phyloP scores from a whole-genome alignment of 2,113 vertebrate genomes.

The Hippolais icterina region DNA sequence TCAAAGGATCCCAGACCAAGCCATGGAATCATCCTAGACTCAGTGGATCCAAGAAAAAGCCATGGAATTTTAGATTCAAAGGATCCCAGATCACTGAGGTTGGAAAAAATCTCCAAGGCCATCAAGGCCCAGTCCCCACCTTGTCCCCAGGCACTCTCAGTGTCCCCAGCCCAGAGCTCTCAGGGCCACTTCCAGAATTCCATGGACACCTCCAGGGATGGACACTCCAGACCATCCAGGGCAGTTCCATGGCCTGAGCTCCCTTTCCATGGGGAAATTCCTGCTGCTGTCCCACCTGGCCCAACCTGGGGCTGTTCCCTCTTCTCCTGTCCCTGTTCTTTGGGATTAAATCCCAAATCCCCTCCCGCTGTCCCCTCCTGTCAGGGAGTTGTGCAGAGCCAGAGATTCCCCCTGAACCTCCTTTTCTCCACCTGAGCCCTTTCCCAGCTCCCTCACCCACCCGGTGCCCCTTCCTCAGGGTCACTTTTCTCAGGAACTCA shows the following conservation, averaged over 20 bases:
- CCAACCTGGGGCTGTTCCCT: not conserved
- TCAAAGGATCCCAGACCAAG: no score
- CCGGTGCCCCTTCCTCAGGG: no score
- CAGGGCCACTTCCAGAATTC: not conserved
- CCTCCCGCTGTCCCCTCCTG: not conserved
- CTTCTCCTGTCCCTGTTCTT: not conserved
- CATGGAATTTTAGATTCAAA: accelerated
- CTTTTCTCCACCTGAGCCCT: not conserved
- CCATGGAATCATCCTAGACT: no score
- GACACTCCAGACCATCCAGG: not conserved
- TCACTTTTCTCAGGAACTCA: not conserved
- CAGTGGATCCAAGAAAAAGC: no score
- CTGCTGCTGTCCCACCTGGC: not conserved
- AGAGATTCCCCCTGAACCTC: not conserved
- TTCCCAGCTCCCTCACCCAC: not conserved
- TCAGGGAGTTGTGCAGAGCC: not conserved
- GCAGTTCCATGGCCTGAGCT: not conserved
- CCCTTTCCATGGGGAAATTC: not conserved
- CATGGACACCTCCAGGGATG: not conserved
- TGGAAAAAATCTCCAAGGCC: not conserved
- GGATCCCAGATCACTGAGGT: not conserved
- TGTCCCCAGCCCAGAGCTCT: not conserved
- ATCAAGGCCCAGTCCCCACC: accelerated
- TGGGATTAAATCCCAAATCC: not conserved
- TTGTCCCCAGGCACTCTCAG: not conserved